phyloP scores from a whole-genome alignment of 1,140 invertebrate genomes.

The Drosophila parabipectinata region DNA sequence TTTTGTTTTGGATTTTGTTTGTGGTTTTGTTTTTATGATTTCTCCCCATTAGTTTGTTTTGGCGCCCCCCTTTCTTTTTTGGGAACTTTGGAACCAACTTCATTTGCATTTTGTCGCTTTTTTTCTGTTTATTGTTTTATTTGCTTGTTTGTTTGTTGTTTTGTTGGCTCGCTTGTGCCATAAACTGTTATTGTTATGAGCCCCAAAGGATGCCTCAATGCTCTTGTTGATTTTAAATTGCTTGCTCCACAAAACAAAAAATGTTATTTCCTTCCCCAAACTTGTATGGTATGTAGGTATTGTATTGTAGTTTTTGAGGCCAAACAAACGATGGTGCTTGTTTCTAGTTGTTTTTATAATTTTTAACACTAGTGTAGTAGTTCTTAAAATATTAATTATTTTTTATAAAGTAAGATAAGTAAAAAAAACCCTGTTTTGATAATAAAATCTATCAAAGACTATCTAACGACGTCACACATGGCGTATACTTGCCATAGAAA shows the following conservation, averaged over 20 bases:
- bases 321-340: neutral
- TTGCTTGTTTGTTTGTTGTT: conserved; percentile 29
- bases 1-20: conserved; percentile 40
- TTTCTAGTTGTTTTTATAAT: neutral
- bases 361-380: too few relatives aligned
- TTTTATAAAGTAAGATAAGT: too few relatives aligned
- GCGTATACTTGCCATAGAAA: too few relatives aligned
- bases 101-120: conserved; percentile 65
- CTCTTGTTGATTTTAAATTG: conserved; percentile 22
- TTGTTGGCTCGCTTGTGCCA: conserved; percentile 25
- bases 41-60: conserved; percentile 32
- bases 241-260: neutral
- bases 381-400: too few relatives aligned
- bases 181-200: conserved; percentile 45
- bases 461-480: too few relatives aligned
- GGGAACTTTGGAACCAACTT: conserved; percentile 19
- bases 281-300: too few relatives aligned
- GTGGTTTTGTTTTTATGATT: conserved; percentile 48
- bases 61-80: neutral
- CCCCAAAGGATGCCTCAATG: conserved; percentile 33
- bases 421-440: too few relatives aligned
- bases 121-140: conserved; percentile 24
- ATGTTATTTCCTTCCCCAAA: neutral
- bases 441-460: too few relatives aligned
- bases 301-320: conserved; percentile 34